Conservation (phyloP, 2,888 invertebrate genomes). For the Metopia argyrocephala region DNA sequence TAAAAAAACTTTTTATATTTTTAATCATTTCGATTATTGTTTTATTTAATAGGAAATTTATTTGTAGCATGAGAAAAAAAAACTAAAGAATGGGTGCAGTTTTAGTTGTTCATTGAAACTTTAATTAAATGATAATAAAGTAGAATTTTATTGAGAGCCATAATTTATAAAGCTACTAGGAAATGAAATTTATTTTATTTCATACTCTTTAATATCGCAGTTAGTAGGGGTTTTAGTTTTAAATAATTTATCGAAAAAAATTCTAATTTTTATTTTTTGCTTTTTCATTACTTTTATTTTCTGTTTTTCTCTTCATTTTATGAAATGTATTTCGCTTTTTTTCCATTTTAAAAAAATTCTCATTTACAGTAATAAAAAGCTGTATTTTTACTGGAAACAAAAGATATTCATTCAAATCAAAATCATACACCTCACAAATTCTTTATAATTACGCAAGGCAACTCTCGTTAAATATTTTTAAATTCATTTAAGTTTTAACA, state of each 20-base stretch:
- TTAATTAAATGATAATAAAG: slow-evolving; percentile 30
- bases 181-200: no score
- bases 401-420: slow-evolving; percentile 51
- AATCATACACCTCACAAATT: slow-evolving; percentile 44
- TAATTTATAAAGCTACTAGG: not conserved
- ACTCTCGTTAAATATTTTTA: slow-evolving; percentile 51
- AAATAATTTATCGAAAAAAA: no score
- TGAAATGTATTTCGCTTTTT: no score
- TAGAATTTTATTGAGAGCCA: not conserved
- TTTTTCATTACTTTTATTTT: no score
- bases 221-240: no score
- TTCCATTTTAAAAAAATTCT: no score
- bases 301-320: no score
- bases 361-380: slow-evolving; percentile 1
- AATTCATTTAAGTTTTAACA: slow-evolving; percentile 13
- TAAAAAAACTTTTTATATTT: slow-evolving; percentile 9
- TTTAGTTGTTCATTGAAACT: slow-evolving; percentile 31
- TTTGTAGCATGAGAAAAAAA: no score
- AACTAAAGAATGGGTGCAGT: slow-evolving; percentile 47
- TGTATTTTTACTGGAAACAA: slow-evolving; percentile 39
- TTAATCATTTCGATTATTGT: not conserved
- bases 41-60: slow-evolving; percentile 8
- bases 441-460: slow-evolving; percentile 43
- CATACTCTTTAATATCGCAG: no score
- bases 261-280: not conserved